Percentiles rank a stretch among this genome's conserved stretches.
phyloP scores from a whole-genome alignment of 2,113 vertebrate genomes.

The Abramis brama region DNA sequence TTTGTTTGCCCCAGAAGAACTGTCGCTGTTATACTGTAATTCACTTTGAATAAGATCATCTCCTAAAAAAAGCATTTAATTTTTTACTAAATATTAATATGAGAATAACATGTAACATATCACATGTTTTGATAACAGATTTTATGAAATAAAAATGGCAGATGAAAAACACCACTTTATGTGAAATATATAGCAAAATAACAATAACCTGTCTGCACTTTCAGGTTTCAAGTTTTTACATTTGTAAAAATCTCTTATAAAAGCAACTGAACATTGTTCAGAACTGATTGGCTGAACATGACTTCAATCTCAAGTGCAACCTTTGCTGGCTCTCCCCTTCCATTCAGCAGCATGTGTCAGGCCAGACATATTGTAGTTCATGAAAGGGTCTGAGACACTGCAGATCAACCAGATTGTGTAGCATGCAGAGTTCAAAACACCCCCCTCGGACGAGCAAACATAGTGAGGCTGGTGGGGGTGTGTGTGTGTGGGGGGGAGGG shows the following conservation, averaged over 20 bases:
- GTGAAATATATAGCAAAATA: too few relatives aligned
- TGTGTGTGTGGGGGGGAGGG: background rate
- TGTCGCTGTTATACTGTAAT: too few relatives aligned
- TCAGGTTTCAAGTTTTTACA: too few relatives aligned
- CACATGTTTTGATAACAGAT: too few relatives aligned
- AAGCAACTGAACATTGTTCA: background rate
- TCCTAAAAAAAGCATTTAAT: too few relatives aligned
- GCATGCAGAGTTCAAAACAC: constrained; percentile 52
- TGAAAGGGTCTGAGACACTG: constrained; percentile 49
- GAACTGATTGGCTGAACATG: background rate
- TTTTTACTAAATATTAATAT: too few relatives aligned
- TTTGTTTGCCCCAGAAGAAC: too few relatives aligned
- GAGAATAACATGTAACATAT: too few relatives aligned
- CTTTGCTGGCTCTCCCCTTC: background rate
- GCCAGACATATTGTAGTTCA: constrained; percentile 52
- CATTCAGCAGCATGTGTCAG: constrained; percentile 44
- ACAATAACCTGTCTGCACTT: too few relatives aligned
- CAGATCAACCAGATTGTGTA: constrained; percentile 54
- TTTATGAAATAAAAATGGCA: too few relatives aligned
- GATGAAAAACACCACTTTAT: too few relatives aligned
- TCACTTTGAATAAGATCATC: too few relatives aligned
- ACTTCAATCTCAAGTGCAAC: constrained; percentile 30
- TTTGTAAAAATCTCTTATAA: background rate
- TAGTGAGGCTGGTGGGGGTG: constrained; percentile 21
- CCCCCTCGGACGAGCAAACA: constrained; percentile 53